A percentile compares a stretch with the other conserved stretches of the same genome.
Conservation (phyloP, 1,140 invertebrate species). For the Dendrolimus punctatus region DNA sequence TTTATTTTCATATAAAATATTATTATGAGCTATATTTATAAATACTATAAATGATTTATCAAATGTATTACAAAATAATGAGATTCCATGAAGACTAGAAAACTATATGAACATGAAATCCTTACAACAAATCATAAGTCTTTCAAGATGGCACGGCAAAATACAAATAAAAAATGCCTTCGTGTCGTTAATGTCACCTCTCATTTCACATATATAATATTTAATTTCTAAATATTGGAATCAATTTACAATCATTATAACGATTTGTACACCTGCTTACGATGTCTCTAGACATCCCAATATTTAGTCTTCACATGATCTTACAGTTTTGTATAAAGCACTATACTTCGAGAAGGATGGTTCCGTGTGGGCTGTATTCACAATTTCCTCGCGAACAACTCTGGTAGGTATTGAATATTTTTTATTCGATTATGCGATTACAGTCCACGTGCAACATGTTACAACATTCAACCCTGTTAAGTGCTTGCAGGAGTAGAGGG, state of each 20-base stretch:
- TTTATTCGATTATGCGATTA: conserved; percentile 26
- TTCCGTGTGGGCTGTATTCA: conserved; percentile 28
- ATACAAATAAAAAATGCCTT: conserved; percentile 62
- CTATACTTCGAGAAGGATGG: conserved; percentile 30
- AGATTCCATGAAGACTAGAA: conserved; percentile 68
- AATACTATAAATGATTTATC: conserved; percentile 29
- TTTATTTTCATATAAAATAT: conserved; percentile 26
- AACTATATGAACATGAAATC: conserved; percentile 69
- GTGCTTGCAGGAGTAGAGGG: conserved; percentile 62
- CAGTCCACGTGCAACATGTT: conserved; percentile 47
- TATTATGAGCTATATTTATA: conserved; percentile 23
- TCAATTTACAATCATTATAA: conserved; percentile 58
- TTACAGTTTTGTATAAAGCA: conserved; percentile 39
- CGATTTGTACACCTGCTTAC: conserved; percentile 63
- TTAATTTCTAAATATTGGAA: conserved; percentile 65
- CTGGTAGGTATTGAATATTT: conserved; percentile 11
- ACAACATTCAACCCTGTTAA: conserved; percentile 53
- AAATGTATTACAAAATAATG: conserved; percentile 60
- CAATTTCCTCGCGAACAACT: conserved; percentile 5
- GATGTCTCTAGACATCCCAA: conserved; percentile 58
- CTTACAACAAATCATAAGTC: conserved; percentile 64
- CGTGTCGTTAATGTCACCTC: conserved; percentile 38
- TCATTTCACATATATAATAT: conserved; percentile 21
- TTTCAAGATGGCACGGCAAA: conserved; percentile 65
- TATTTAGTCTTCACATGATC: conserved; percentile 46